phyloP scores from a whole-genome alignment of 1,140 invertebrate species.

The Bacillus rossius region DNA sequence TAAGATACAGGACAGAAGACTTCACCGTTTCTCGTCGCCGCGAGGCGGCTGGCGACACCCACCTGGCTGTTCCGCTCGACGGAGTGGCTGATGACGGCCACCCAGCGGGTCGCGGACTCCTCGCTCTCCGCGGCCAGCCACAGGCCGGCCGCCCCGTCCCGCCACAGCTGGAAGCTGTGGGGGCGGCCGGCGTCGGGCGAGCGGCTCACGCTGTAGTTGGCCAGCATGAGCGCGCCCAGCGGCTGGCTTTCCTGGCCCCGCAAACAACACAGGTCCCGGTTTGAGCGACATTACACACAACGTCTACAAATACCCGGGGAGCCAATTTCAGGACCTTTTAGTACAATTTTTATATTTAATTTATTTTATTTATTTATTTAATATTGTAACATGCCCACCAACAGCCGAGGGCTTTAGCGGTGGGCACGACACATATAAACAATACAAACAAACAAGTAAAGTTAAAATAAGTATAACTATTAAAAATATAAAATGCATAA shows the following conservation, averaged over 20 bases:
- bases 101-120: slow-evolving; percentile 69
- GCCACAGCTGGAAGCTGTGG: slow-evolving; percentile 65
- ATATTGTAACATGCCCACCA: too few species aligned
- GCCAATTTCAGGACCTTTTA: too few species aligned
- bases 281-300: too few species aligned
- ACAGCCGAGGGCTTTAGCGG: too few species aligned
- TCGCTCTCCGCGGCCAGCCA: slow-evolving; percentile 76
- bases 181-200: slow-evolving; percentile 51
- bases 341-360: not conserved
- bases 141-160: slow-evolving; percentile 67
- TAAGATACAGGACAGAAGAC: too few species aligned
- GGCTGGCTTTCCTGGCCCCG: slow-evolving; percentile 86
- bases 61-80: slow-evolving; percentile 38
- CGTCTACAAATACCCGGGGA: slow-evolving; percentile 20
- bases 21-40: too few species aligned
- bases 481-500: too few species aligned
- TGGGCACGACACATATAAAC: too few species aligned
- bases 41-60: too few species aligned
- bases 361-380: not conserved
- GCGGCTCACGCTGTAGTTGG: slow-evolving; percentile 69
- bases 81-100: slow-evolving; percentile 57
- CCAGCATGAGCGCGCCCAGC: slow-evolving; percentile 80
- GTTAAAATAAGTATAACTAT: too few species aligned
- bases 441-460: too few species aligned
- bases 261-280: too few species aligned